Base-by-base conservation (phyloP, 1,140 invertebrate species). In the Leptinotarsa texana region DNA sequence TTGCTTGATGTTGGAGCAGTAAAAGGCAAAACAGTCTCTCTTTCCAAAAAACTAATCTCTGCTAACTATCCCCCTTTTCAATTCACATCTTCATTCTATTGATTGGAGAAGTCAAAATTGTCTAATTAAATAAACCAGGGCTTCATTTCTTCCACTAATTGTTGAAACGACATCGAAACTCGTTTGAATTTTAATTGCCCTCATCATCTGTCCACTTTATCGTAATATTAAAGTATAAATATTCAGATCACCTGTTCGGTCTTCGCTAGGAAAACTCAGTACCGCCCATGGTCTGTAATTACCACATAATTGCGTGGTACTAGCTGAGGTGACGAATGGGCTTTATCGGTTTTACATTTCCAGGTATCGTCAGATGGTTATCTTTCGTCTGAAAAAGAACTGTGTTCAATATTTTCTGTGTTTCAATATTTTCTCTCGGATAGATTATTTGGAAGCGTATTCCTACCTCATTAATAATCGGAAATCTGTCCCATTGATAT, bases 331-430 rank as follows among this genome's bases (percentile, higher is more conserved):
- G 51, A 57, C 51, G 51, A 57, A 57, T 57, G 51, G 17, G 51
- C 51, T 4, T 57, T 18, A 57, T 57, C 51, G 51, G 15, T 57
- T 18, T 57, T 57, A 57, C 51, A 15, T 57, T 57, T 57, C 51
- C 51, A 57, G 51, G 51, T 57, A 57, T 18, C 51, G 15, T 57
- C n/a, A 57, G 51, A 57, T 57, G 51, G 51, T 57, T 42, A 57
- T 57, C 51, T 57, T 57, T 5, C 51, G 51, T 57, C n/a, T 17
- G 51, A 42, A 57, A 57, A 18, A 15, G 51, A 57, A 57, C 5
- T 57, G 4, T n/a, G 51, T 57, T 18, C n/a, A n/a, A 0, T 4
- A 18, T 17, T 2, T 42, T 42, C 8, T 8, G n/a, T n/a, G n/a
- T 11, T 42, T 42, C 33, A 42, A 42, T 11, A 42, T 42, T 42